These are phyloP conservation scores for Sylvicola fuscatus DNA, from an alignment of 2,888 invertebrate species.

Conservation along the genomic window DNA sequence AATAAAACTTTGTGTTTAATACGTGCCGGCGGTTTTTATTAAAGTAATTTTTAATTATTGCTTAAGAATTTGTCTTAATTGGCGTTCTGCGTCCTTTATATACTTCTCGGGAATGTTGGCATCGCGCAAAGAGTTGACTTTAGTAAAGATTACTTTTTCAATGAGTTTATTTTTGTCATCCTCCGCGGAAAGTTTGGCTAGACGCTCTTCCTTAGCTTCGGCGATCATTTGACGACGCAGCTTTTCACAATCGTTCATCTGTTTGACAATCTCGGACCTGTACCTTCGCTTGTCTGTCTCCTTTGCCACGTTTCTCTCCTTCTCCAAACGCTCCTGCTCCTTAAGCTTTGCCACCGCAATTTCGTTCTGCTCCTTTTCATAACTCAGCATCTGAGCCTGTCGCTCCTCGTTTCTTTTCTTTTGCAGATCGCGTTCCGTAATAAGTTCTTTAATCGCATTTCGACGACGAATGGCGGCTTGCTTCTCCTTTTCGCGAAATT, in stretches of 20 bases:
- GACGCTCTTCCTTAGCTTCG: constrained; percentile 16
- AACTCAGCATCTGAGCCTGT: constrained; percentile 18
- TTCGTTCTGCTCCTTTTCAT: constrained; percentile 20
- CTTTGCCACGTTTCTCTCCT: constrained; percentile 12
- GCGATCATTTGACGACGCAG: constrained; percentile 16
- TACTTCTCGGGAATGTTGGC: constrained; percentile 24
- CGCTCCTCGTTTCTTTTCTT: constrained; percentile 19
- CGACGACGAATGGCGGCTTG: constrained; percentile 17
- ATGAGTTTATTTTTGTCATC: constrained; percentile 8
- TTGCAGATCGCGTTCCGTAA: constrained; percentile 17
- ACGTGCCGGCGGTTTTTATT: too few relatives aligned
- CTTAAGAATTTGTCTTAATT: constrained; percentile 6
- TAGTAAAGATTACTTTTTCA: constrained; percentile 16
- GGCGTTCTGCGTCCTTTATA: constrained; percentile 21
- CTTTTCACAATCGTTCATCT: constrained; percentile 21
- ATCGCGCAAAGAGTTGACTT: constrained; percentile 20
- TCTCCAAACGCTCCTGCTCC: constrained; percentile 18
- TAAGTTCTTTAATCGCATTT: constrained; percentile 16
- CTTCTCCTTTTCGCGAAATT: constrained; percentile 21
- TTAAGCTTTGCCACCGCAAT: constrained; percentile 19
- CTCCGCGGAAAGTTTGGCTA: constrained; percentile 18
- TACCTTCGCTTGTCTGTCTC: constrained; percentile 17
- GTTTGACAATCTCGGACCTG: constrained; percentile 19
- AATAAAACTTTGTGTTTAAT: too few relatives aligned
- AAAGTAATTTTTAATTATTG: too few relatives aligned